Conservation (phyloP, 2,888 invertebrate species). For the Toxonevra muliebris region DNA sequence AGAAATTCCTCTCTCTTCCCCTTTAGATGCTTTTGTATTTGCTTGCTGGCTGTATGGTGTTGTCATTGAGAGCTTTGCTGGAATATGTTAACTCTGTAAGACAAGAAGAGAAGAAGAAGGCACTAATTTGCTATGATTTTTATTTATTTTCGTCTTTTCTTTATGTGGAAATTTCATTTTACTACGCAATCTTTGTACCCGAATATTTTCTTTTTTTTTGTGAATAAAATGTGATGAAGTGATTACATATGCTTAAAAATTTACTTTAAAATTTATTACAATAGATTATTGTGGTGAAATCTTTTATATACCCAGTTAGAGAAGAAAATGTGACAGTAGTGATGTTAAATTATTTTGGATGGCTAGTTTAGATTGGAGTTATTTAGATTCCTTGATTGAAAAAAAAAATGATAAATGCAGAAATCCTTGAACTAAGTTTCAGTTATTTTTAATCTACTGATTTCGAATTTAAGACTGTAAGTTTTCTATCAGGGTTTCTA, state of each 20-base stretch:
- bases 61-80: too few relatives aligned
- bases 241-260: slow-evolving; percentile 59
- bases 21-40: slow-evolving; percentile 21
- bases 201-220: neutral
- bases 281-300: slow-evolving; percentile 45
- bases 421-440: too few relatives aligned
- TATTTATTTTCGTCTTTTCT: slow-evolving; percentile 19
- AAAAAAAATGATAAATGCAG: too few relatives aligned
- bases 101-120: neutral
- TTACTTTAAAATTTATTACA: slow-evolving; percentile 58
- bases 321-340: too few relatives aligned
- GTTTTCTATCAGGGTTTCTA: too few relatives aligned
- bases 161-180: slow-evolving; percentile 6
- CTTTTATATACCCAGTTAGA: neutral
- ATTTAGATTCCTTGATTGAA: too few relatives aligned
- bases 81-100: too few relatives aligned
- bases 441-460: too few relatives aligned
- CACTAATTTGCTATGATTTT: slow-evolving; percentile 51
- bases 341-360: too few relatives aligned
- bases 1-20: slow-evolving; percentile 18
- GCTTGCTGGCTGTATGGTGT: too few relatives aligned
- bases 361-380: too few relatives aligned
- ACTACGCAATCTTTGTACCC: neutral
- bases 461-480: too few relatives aligned
- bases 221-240: slow-evolving; percentile 47